Base-by-base conservation (phyloP, 2,797 vertebrate species). In the Enoplosus armatus region DNA sequence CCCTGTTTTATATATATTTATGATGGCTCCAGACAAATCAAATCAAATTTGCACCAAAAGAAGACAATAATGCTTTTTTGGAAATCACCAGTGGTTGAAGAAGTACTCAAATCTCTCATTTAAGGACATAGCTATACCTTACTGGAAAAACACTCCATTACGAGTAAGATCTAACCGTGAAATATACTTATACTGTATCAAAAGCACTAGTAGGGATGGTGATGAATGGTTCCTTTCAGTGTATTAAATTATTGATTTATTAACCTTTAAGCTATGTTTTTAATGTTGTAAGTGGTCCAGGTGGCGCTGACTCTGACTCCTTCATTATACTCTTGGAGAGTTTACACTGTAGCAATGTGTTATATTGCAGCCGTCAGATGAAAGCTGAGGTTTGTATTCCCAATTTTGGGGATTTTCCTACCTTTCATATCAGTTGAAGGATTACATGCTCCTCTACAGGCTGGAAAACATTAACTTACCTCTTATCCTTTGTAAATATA, bases 361-460 rank as follows among this genome's bases (percentile, higher is more conserved):
- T 73, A 35, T 53, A 39, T 59, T 35, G 50, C 61, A 70, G 64
- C 60, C 69, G 70, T 41, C 8, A 31, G 58, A 58, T 22, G 53
- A 72, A 65, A 65, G 15, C 48, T 43, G 48, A 80, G 55, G 61
- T 74, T 61, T 73, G 35, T 51, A 60, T 82, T 37, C 82, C 71
- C n/a, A 53, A 65, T 47, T 80, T 35, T 53, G 45, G n/a, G 50
- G 59, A 64, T 78, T 84, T 85, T 72, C 5, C 14, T 29, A 41
- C 18, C 55, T 71, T 22, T 60, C 37, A 18, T 48, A 85, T 80
- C 67, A 79, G 71, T 27, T 82, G 54, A 84, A 48, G 75, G 58
- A 71, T 82, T 37, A 37, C 47, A 69, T 26, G 45, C 51, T 82
- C 24, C 18, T 66, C 31, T 26, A 8, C 37, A n/a, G 64, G 31